These are phyloP conservation scores for Lithosia quadra DNA, from an alignment of 2,888 invertebrate genomes.

Conservation along the genomic window DNA sequence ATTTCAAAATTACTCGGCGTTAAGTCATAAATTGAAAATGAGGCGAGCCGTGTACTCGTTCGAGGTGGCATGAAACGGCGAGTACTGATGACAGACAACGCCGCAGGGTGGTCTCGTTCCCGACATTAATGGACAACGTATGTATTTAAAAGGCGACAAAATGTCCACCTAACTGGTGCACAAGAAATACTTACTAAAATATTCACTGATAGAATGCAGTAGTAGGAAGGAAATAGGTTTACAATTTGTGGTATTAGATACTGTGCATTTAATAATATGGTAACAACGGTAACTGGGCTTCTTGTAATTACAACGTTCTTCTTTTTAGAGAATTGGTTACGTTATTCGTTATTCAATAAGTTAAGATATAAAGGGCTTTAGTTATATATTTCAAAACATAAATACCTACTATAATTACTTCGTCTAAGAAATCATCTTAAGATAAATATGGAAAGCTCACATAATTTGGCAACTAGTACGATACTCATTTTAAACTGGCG, in stretches of 20 bases:
- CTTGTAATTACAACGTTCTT: conserved; percentile 7
- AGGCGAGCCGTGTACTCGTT: conserved; percentile 47
- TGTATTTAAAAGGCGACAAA: conserved; percentile 53
- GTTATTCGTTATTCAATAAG: background rate
- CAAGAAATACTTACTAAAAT: conserved; percentile 48
- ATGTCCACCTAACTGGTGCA: conserved; percentile 41
- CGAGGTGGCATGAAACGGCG: conserved; percentile 52
- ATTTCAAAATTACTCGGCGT: conserved; percentile 51
- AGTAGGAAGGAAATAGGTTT: conserved; percentile 29
- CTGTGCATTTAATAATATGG: background rate
- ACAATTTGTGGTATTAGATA: conserved; percentile 28
- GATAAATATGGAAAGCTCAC: background rate
- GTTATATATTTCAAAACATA: too few species aligned
- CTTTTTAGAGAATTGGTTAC: conserved; percentile 6
- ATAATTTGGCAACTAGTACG: background rate
- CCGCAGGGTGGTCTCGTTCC: conserved; percentile 54
- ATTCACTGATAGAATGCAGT: conserved; percentile 52
- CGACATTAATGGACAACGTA: conserved; percentile 43
- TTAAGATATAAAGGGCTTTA: background rate
- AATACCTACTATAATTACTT: too few species aligned
- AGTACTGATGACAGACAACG: conserved; percentile 58
- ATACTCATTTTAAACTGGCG: background rate
- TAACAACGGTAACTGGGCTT: background rate
- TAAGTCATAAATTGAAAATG: conserved; percentile 60
- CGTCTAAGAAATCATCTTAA: too few species aligned